Evolutionary conservation across 1,140 invertebrate genomes (phyloP), one percentile per base, ranked within the genome.

Genomic region (Venustaconcha ellipsiformis): DNA sequence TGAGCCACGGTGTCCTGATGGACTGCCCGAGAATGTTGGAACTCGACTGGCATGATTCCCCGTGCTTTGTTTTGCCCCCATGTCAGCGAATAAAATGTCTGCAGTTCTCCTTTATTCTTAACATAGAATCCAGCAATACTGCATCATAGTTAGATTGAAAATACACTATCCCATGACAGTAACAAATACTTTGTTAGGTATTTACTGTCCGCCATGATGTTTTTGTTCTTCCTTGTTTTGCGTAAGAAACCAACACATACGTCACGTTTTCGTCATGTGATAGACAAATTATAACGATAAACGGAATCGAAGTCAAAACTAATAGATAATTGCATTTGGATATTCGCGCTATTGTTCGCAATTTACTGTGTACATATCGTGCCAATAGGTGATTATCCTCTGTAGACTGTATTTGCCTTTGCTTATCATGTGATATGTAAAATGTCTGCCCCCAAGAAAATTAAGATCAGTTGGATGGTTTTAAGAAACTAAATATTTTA

Each of bases 181-280:
- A 15, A 23, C 18, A 14, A 13, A 17, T 20, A 26, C 17, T 68
- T 17, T 70, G 55, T 15, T 37, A 15, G 1, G 20, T 58, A 70
- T 20, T 59, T 78, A 66, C 70, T 60, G 62, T 82, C 86, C 81
- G 86, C 86, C 86, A 87, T 87, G 82, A 72, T 80, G 70, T 56
- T 48, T 73, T 81, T 82, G 80, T 65, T 82, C 82, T 87, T 86
- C 85, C 84, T 84, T 86, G 82, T 84, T 85, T 87, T 86, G 82
- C 82, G 82, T 83, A 85, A 78, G 86, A 83, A 83, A 87, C 86
- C 85, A 85, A 86, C 82, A 87, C 84, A 86, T 84, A 84, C 58
- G 70, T 84, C 80, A 84, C 82, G 82, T 83, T 72, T 70, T 70
- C 37, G 67, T 70, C 26, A 84, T 79, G 79, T 84, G 82, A 83